phyloP scores from a whole-genome alignment of 2,888 invertebrate species.

The Tiliacea aurago region DNA sequence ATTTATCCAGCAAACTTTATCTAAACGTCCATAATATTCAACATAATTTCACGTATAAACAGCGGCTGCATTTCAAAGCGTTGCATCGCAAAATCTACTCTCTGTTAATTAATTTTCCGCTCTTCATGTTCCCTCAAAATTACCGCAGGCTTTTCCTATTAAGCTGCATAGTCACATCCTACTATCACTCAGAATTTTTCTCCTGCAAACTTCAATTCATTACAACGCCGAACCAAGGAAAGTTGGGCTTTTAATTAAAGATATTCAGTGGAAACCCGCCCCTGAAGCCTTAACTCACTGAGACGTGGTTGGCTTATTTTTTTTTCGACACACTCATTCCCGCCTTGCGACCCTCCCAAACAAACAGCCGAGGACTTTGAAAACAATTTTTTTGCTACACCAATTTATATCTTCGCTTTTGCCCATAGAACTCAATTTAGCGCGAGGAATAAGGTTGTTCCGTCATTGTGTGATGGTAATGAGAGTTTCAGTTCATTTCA shows the following conservation, averaged over 20 bases:
- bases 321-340: constrained; percentile 90
- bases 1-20: constrained; percentile 25
- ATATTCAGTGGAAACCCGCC: constrained; percentile 88
- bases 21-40: constrained; percentile 37
- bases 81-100: constrained; percentile 67
- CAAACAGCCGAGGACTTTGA: constrained; percentile 89
- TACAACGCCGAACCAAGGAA: constrained; percentile 78
- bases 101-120: constrained; percentile 74
- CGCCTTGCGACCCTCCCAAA: constrained; percentile 91
- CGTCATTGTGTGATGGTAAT: constrained; percentile 68
- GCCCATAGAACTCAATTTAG: constrained; percentile 43
- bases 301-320: constrained; percentile 91
- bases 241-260: constrained; percentile 89
- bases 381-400: constrained; percentile 78
- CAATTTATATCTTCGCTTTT: constrained; percentile 33
- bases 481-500: constrained; percentile 88
- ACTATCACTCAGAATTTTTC: constrained; percentile 72
- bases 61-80: constrained; percentile 63
- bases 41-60: constrained; percentile 56
- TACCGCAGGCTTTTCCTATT: constrained; percentile 67
- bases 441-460: constrained; percentile 59
- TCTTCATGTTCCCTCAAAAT: constrained; percentile 67
- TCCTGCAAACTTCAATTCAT: constrained; percentile 84
- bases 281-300: constrained; percentile 88
- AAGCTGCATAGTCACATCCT: constrained; percentile 62